Evolutionary conservation across 1,140 invertebrate genomes (phyloP), one percentile per base, ranked within the genome.

Genomic region (Drosophila mayri): DNA sequence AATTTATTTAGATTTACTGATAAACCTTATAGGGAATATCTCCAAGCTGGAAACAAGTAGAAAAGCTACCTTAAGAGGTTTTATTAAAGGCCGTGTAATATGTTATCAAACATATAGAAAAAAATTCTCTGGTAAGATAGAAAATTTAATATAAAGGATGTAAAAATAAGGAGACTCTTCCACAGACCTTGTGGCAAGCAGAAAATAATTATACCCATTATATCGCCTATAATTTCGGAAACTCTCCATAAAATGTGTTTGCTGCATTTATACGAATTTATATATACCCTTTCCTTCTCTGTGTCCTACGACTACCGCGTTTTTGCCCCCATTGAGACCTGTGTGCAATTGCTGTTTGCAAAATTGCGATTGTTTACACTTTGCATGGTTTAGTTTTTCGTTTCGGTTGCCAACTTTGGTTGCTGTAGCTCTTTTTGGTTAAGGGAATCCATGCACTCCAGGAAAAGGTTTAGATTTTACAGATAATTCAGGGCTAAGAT

Each of bases 371-470:
- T 38, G 35, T 38, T 55, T n/a, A 55, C 0, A 38, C 20, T 55
- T 38, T 38, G 35, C 52, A 55, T 55, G 52, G 35, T 55, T 55
- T 7, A n/a, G 37, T 11, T 38, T 38, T n/a, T 25, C 8, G 52
- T 55, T 55, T 55, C 38, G 20, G 32, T 32, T 35, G 49, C 49
- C 28, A 52, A 52, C n/a, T 32, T 52, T 32, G n/a, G 50, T 55
- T 55, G 52, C 50, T 54, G 32, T 54, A 54, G 50, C 32, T 55
- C 9, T 38, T 25, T 37, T 37, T n/a, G n/a, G 20, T n/a, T 35
- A 54, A 22, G 20, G 52, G 35, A 55, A 55, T 55, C 37, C 52
- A 38, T 22, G 50, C 50, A 54, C 32, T 54, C 32, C 20, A 35
- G 10, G 5, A 22, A 37, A 37, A 22, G 12, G 18, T 20, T 32